Percentiles rank a stretch among this genome's conserved stretches.
phyloP scores from a whole-genome alignment of 2,797 vertebrate species.

The Malurus splendens region DNA sequence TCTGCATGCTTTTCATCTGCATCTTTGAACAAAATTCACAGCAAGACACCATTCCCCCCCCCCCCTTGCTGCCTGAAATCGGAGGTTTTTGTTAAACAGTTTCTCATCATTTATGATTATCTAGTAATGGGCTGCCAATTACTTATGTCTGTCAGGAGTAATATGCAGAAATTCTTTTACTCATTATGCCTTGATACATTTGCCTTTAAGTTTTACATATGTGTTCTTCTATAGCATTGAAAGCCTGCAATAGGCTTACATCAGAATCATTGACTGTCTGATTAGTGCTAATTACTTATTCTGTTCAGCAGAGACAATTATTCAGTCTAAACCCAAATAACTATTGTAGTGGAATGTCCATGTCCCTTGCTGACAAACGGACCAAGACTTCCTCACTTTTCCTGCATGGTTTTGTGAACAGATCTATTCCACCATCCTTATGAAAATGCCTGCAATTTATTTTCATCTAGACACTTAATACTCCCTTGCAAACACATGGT shows the following conservation, averaged over 20 bases:
- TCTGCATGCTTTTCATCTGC: not conserved
- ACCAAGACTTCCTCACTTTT: not conserved
- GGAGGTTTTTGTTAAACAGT: constrained; percentile 9
- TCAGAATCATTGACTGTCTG: not conserved
- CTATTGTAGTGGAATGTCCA: not conserved
- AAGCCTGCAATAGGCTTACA: not conserved
- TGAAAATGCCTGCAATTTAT: constrained; percentile 16
- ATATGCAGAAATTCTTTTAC: not conserved
- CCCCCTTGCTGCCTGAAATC: not conserved
- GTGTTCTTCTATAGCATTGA: not conserved
- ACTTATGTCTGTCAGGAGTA: not conserved
- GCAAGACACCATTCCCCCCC: accelerated
- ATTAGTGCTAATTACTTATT: constrained; percentile 5
- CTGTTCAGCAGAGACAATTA: not conserved
- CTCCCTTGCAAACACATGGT: not conserved
- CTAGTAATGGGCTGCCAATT: constrained; percentile 28
- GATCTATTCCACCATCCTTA: not conserved
- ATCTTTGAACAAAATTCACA: not conserved
- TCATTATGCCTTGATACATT: not conserved
- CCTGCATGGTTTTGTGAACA: not conserved
- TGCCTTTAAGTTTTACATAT: constrained; percentile 8
- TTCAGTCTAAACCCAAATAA: constrained; percentile 1
- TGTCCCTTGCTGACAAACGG: not conserved
- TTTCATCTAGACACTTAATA: not conserved
- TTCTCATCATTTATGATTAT: constrained; percentile 47